These are phyloP conservation scores for Epistrophe grossulariae DNA, from an alignment of 2,888 invertebrate genomes.

Conservation along the genomic window DNA sequence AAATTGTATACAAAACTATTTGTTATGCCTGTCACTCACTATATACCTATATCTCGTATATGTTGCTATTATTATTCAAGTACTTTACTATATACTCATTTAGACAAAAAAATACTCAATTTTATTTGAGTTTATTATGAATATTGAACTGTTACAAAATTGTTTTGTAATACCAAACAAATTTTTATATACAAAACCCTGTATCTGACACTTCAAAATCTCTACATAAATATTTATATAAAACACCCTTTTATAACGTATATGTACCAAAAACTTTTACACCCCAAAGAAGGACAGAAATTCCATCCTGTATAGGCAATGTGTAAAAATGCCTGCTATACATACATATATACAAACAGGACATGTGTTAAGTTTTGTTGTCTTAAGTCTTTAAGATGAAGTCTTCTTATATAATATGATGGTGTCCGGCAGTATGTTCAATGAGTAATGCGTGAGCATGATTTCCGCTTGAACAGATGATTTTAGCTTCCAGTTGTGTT, in stretches of 20 bases:
- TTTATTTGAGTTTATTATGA: not conserved
- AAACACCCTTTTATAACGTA: not conserved
- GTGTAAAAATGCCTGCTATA: not conserved
- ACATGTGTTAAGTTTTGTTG: slow-evolving; percentile 39
- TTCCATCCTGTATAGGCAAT: not conserved
- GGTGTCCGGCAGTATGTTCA: slow-evolving; percentile 59
- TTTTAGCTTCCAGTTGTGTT: slow-evolving; percentile 28
- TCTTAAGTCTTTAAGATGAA: slow-evolving; percentile 49
- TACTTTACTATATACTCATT: too few relatives aligned
- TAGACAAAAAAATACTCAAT: not conserved
- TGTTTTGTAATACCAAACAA: not conserved
- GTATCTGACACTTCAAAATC: not conserved
- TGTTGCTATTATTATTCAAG: not conserved
- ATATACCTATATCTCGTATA: too few relatives aligned
- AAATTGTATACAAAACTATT: too few relatives aligned
- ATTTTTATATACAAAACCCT: not conserved
- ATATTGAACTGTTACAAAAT: not conserved
- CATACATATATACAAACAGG: too few relatives aligned
- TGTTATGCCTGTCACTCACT: too few relatives aligned
- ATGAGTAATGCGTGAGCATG: slow-evolving; percentile 68
- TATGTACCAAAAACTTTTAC: not conserved
- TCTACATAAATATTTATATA: not conserved
- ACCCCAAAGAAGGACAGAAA: not conserved
- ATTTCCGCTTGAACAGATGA: slow-evolving; percentile 68
- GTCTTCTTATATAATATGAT: slow-evolving; percentile 49